These are phyloP conservation scores for Dasyprocta punctata DNA, from an alignment of 2,113 vertebrate species.

Conservation along the genomic window DNA sequence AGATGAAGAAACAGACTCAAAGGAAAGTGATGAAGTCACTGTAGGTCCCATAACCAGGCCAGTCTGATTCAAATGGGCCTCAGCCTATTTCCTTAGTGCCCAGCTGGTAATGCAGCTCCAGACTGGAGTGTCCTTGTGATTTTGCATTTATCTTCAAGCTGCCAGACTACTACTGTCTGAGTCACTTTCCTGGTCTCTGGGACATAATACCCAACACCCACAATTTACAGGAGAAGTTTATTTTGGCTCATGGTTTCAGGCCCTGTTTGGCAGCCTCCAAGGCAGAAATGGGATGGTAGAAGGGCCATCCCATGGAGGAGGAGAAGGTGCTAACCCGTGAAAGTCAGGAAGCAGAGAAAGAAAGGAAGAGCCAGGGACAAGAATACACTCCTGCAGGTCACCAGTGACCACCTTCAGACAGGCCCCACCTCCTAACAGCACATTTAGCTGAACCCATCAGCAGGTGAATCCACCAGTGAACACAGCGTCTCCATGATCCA, in stretches of 20 bases:
- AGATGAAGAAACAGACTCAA: conserved; percentile 32
- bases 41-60: not conserved
- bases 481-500: not conserved
- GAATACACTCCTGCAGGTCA: not conserved
- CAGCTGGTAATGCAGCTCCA: not conserved
- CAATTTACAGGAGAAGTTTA: not conserved
- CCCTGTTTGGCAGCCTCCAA: not conserved
- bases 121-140: not conserved
- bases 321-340: not conserved
- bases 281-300: not conserved
- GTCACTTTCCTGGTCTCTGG: not conserved
- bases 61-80: not conserved
- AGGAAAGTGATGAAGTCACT: not conserved
- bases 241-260: not conserved
- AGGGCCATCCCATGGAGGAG: not conserved
- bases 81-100: not conserved
- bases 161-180: not conserved
- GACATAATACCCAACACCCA: not conserved
- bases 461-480: not conserved
- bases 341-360: not conserved
- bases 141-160: not conserved
- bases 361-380: not conserved
- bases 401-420: not conserved
- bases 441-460: not conserved
- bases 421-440: not conserved